Base-by-base conservation (phyloP, 1,140 invertebrate genomes). In the Conus ventricosus region DNA sequence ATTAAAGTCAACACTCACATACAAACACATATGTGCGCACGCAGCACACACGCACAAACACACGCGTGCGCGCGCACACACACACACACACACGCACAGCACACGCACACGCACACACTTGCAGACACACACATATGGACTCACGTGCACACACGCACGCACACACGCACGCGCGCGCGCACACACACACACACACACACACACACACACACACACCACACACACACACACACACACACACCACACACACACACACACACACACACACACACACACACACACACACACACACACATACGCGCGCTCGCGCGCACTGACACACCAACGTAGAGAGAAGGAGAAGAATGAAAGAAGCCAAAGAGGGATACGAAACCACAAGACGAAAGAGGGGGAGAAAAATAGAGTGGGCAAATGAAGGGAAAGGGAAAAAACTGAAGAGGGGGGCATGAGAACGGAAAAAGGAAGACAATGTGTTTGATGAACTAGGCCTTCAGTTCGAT, bases 241-340 rank as follows among this genome's bases (percentile, higher is more conserved):
- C 27, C 78, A 80, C 78, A 80, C 78, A 39, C 78, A 39, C 78
- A 80, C n/a, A 80, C 78, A 80, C 78, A 80, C 27, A 80, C 78
- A 80, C 78, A 80, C 78, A 39, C 78, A 39, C 78, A 39, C 78
- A 80, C 78, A 39, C 78, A 80, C 78, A 80, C 78, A 80, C 78
- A 80, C 78, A 80, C 78, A 80, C 78, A 27, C 78, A 80, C 78
- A 39, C 78, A 51, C 78, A 80, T 25, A 80, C 78, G 39, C 78
- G 39, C 11, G 39, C 78, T 39, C 78, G 39, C 25, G 39, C 78
- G 39, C 78, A n/a, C 39, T 39, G 39, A 39, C 39, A 39, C 39
- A 39, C 39, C 39, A 39, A 39, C 39, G 39, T 1, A 39, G 39
- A 39, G 39, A 39, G 39, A 39, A 39, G 39, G 39, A 39, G 0